Evolutionary conservation across 2,888 invertebrate species (phyloP), one percentile per base, ranked within the genome.

Genomic region (Drosophila picticornis): DNA sequence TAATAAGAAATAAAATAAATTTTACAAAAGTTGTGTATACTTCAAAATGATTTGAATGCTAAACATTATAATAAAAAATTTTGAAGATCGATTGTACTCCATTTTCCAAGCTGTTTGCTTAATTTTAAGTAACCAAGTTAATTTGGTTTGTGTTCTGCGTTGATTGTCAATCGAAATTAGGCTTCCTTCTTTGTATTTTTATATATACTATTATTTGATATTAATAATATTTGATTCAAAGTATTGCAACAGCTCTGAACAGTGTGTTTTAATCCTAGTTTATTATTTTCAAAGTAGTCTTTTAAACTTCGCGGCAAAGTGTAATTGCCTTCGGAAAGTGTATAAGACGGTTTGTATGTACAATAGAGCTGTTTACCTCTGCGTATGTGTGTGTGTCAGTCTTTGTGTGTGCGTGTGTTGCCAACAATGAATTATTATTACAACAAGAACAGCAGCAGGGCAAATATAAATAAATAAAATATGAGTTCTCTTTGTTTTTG

Each of bases 381-480:
- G 27, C 27, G 63, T 63, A 40, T 67, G 40, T 36, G 31, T 68
- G 32, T 68, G 11, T 40, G 4, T 38, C 29, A 9, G 29, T 27
- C 36, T 36, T 50, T 48, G 51, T 66, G 57, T 65, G 40, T 53
- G 66, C 38, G 69, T 77, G 75, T 65, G 79, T 71, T 81, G 82
- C 70, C 85, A 68, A 82, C 83, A 90, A 79, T 88, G 74, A 90
- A 90, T 82, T 88, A 90, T 90, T 90, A 81, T 84, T 78, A 86
- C 84, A 86, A 71, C 65, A 76, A 86, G 63, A 83, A 78, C 70
- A 83, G 73, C 75, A 73, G 62, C 71, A 73, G 72, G 73, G 73
- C 51, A 80, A 77, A 75, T 78, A 86, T 88, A 90, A 78, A 90
- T 86, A 90, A 90, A 90, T 90, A 86, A 86, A 88, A 83, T 88